Base-by-base conservation (phyloP, 2,888 invertebrate species). In the Endomychus coccineus region DNA sequence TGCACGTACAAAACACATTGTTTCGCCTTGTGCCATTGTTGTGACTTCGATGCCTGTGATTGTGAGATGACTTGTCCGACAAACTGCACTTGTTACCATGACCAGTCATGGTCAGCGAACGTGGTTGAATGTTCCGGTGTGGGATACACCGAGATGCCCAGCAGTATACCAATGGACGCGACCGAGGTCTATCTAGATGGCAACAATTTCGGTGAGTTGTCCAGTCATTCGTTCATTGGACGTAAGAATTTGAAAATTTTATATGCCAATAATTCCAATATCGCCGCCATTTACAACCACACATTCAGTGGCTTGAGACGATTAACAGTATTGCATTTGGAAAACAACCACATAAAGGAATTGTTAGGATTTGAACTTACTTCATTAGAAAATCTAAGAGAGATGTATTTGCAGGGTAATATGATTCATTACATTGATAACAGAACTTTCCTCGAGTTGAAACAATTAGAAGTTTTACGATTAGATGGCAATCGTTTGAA, bases 11-110 rank as follows among this genome's bases (percentile, higher is more conserved):
- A 84, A 68, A 84, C 86, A 23, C 90, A 92, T 65, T 95, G 95
- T 69, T 92, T 91, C 66, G 86, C 92, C 9, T 73, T 90, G 45
- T 95, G 95, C 61, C 89, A 90, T 62, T 95, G 95, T 70, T 95
- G 95, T 69, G 91, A 92, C 65, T 95, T 90, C 67, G 92, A 91
- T 65, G 90, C 90, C 34, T 95, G 95, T 71, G 95, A 95, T 69
- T 95, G 95, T 71, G 89, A 92, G 71, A 92, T 92, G 87, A 90
- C 87, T 49, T 95, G 95, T 64, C 95, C 95, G 29, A 77, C 75
- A 27, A 89, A 90, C 64, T 95, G 95, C 71, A 86, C 86, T 41
- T 95, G 95, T 62, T 94, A 90, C 71, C 90, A 91, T 62, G 92
- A 95, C 69, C 85, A 88, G 59, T 81, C 86, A 35, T 94, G 92